Conservation (phyloP, 2,113 vertebrate species). For the Nestor notabilis region DNA sequence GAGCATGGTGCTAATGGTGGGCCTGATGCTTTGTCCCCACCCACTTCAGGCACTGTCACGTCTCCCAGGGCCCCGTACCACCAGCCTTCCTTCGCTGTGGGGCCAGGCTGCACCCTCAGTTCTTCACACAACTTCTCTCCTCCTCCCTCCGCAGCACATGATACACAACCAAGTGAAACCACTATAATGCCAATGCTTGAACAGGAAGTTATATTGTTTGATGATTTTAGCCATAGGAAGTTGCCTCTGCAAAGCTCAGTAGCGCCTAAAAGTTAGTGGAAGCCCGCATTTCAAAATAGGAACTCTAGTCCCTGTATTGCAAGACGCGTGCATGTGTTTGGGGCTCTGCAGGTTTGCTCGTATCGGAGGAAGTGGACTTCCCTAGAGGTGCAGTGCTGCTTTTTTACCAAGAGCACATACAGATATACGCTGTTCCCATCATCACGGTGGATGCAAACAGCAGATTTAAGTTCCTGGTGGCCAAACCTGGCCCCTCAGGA, state of each 20-base stretch:
- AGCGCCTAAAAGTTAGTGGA: background rate
- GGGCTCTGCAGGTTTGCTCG: background rate
- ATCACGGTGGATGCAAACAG: background rate
- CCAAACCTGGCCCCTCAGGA: background rate
- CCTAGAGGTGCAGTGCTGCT: background rate
- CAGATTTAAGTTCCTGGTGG: background rate
- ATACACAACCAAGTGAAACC: constrained; percentile 54
- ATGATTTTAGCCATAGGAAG: constrained; percentile 59
- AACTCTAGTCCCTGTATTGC: background rate
- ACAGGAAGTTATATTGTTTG: constrained; percentile 71
- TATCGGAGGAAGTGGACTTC: background rate
- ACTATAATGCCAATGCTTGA: constrained; percentile 41
- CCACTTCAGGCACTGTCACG: background rate
- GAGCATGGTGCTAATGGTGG: constrained; percentile 63
- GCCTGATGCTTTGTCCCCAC: constrained; percentile 15
- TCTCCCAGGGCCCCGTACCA: background rate
- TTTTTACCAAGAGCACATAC: background rate
- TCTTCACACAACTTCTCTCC: constrained; percentile 7
- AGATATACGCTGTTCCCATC: fast-evolving
- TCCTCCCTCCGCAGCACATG: constrained; percentile 28
- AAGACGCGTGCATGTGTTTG: background rate
- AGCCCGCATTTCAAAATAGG: background rate
- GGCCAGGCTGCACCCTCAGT: background rate
- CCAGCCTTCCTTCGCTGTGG: background rate
- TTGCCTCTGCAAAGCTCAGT: constrained; percentile 18